Evolutionary conservation across 1,140 invertebrate species (phyloP).

Genomic region (Ditylenchus dipsaci): DNA sequence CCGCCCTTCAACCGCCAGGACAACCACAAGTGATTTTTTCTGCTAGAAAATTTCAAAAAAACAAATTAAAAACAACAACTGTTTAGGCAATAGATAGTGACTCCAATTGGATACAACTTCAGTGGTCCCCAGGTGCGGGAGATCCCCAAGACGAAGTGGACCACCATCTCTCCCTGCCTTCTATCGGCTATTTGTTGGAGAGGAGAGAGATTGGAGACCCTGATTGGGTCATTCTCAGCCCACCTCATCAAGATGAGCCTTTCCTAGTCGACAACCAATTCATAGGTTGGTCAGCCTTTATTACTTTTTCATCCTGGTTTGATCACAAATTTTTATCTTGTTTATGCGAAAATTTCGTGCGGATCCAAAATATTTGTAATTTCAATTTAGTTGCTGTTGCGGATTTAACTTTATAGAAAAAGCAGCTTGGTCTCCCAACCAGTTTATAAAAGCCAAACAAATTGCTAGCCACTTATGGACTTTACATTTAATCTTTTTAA

Average conservation of each 20-base stretch:
- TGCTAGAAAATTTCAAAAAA: not conserved
- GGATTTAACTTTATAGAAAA: too few relatives aligned
- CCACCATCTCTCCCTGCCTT: conserved; percentile 1
- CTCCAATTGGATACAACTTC: conserved; percentile 44
- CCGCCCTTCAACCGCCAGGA: conserved; percentile 33
- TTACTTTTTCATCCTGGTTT: not conserved
- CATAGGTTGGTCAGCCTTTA: conserved; percentile 12
- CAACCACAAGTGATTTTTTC: conserved; percentile 36
- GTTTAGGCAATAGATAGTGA: conserved; percentile 36
- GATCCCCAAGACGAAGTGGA: not conserved
- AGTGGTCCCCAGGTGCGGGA: conserved; percentile 31
- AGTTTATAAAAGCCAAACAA: too few relatives aligned
- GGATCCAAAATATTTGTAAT: too few relatives aligned
- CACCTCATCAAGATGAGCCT: not conserved
- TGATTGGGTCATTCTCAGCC: not conserved
- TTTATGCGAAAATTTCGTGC: too few relatives aligned
- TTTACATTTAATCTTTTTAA: too few relatives aligned
- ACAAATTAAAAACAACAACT: conserved; percentile 3
- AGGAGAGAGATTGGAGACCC: conserved; percentile 43
- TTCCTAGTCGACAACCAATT: conserved; percentile 22
- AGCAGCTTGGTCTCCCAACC: too few relatives aligned
- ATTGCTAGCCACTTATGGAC: too few relatives aligned
- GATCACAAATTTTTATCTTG: not conserved
- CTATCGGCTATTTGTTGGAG: conserved; percentile 51
- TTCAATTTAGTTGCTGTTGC: too few relatives aligned